Percentiles rank a stretch among this genome's conserved stretches.
Evolutionary conservation across 2,797 vertebrate species (phyloP).

Genomic region (Enoplosus armatus): DNA sequence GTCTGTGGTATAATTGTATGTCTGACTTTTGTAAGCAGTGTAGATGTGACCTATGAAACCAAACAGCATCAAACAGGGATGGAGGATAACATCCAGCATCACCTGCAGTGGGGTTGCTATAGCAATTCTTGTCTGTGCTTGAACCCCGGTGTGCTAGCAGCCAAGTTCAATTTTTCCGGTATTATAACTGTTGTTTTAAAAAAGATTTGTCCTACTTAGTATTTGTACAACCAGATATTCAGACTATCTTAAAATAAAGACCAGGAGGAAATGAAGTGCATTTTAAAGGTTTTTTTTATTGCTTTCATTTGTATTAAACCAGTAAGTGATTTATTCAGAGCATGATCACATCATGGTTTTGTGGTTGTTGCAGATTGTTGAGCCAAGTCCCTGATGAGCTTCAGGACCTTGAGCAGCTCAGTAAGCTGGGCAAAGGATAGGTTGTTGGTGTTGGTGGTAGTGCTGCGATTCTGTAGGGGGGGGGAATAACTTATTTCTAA

Average conservation of each 20-base stretch:
- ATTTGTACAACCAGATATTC: neutral
- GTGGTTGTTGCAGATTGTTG: neutral
- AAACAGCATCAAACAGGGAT: neutral
- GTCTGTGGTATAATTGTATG: too few species aligned
- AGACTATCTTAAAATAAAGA: neutral
- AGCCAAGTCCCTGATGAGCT: accelerated
- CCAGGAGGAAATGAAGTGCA: neutral
- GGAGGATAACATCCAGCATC: neutral
- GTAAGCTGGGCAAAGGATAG: accelerated
- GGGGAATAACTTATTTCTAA: neutral
- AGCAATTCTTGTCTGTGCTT: neutral
- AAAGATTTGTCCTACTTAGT: too few species aligned
- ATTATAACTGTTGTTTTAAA: neutral
- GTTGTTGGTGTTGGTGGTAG: neutral
- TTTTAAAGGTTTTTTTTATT: conserved; percentile 2
- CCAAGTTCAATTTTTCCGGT: neutral
- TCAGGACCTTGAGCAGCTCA: neutral
- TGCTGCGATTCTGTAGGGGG: neutral
- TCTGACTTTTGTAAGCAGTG: neutral
- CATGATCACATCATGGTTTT: neutral
- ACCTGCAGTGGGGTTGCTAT: neutral
- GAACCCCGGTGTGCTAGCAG: neutral
- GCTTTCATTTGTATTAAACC: neutral
- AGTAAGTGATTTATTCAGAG: neutral
- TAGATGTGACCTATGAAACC: neutral